Evolutionary conservation across 2,113 vertebrate genomes (phyloP).

Genomic region (Neogale vison): DNA sequence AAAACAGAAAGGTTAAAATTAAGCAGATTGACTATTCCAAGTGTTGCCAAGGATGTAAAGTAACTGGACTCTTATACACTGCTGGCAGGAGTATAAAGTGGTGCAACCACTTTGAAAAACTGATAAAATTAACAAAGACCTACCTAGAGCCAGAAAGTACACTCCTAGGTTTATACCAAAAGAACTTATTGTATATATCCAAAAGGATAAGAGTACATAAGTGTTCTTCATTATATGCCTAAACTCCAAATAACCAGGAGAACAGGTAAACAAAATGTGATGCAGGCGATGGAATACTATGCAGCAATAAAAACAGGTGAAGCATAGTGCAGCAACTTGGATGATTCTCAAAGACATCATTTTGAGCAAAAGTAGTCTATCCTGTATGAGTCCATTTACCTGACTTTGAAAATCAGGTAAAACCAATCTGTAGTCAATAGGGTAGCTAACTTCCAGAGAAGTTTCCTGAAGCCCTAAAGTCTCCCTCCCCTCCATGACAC

Average conservation of each 20-base stretch:
- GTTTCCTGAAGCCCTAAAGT: too few species aligned
- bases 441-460: too few species aligned
- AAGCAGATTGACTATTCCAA: not conserved
- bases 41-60: not conserved
- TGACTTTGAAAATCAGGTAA: not conserved
- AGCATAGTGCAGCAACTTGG: not conserved
- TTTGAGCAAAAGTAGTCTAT: not conserved
- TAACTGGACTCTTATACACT: not conserved
- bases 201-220: not conserved
- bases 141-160: not conserved
- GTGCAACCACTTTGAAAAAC: not conserved
- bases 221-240: not conserved
- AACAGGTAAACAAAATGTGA: not conserved
- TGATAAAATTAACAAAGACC: not conserved
- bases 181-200: not conserved
- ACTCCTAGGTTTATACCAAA: not conserved
- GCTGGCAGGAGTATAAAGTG: not conserved
- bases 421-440: not conserved
- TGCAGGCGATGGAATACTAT: not conserved
- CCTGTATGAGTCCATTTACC: not conserved
- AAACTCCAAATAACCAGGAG: not conserved
- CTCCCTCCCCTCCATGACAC: too few species aligned
- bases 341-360: constrained; percentile 9
- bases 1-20: not conserved
- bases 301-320: not conserved